Evolutionary conservation across 2,113 vertebrate species (phyloP).

Genomic region (Pleuronectes platessa): DNA sequence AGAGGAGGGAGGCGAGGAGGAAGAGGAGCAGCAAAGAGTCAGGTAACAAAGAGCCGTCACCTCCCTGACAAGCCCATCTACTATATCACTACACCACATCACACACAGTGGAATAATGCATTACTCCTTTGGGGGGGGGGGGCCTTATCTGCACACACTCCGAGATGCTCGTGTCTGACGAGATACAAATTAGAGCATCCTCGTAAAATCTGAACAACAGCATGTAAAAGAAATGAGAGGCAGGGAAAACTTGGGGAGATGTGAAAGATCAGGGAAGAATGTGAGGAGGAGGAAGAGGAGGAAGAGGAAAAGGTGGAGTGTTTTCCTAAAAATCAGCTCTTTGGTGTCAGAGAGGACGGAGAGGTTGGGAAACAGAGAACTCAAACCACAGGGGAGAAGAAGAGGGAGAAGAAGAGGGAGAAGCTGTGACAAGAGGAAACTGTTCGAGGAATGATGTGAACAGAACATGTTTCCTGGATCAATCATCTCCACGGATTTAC

Average conservation of each 20-base stretch:
- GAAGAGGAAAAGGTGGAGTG: slow-evolving; percentile 2
- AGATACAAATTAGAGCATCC: slow-evolving; percentile 60
- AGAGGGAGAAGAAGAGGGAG: neutral
- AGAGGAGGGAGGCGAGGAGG: neutral
- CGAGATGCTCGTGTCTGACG: slow-evolving; percentile 42
- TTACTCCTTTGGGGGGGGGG: slow-evolving; percentile 47
- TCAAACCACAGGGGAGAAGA: neutral
- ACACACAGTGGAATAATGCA: slow-evolving; percentile 71
- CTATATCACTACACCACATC: slow-evolving; percentile 47
- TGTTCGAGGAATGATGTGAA: neutral
- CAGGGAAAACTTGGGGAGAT: neutral
- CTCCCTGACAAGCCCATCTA: slow-evolving; percentile 55
- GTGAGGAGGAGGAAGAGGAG: too few relatives aligned
- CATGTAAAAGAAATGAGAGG: slow-evolving; percentile 26
- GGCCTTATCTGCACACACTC: slow-evolving; percentile 53
- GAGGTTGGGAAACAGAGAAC: neutral
- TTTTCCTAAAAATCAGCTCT: slow-evolving; percentile 46
- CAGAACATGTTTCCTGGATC: neutral
- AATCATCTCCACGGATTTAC: too few relatives aligned
- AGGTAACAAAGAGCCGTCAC: slow-evolving; percentile 77
- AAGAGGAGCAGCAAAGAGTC: slow-evolving; percentile 40
- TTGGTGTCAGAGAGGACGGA: slow-evolving; percentile 33
- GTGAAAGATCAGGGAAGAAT: too few relatives aligned
- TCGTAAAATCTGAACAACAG: slow-evolving; percentile 43
- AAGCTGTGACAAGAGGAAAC: neutral